Evolutionary conservation across 2,888 invertebrate species (phyloP).

Genomic region (Drosophila limbata): DNA sequence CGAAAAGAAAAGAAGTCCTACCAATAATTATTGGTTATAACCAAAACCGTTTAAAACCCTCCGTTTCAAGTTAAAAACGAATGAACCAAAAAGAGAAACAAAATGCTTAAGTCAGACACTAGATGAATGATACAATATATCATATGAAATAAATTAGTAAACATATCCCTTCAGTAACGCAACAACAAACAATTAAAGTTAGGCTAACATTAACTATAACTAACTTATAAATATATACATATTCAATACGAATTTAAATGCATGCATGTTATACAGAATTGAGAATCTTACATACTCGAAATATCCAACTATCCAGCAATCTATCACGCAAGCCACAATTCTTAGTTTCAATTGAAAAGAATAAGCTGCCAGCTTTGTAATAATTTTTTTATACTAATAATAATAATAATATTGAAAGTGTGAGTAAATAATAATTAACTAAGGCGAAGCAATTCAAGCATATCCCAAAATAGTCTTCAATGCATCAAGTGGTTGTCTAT

Average conservation of each 20-base stretch:
- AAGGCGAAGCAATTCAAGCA: slow-evolving; percentile 75
- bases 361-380: slow-evolving; percentile 52
- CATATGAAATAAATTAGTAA: slow-evolving; percentile 47
- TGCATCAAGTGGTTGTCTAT: slow-evolving; percentile 77
- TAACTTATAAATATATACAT: slow-evolving; percentile 23
- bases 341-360: slow-evolving; percentile 10
- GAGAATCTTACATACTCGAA: slow-evolving; percentile 25
- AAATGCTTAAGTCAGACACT: slow-evolving; percentile 36
- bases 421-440: slow-evolving; percentile 25
- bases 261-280: slow-evolving; percentile 39
- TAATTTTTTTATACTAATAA: slow-evolving; percentile 35
- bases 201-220: slow-evolving; percentile 32
- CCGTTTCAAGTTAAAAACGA: slow-evolving; percentile 80
- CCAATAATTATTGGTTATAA: slow-evolving; percentile 51
- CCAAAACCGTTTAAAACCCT: slow-evolving; percentile 71
- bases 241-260: slow-evolving; percentile 62
- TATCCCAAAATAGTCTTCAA: slow-evolving; percentile 79
- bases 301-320: slow-evolving; percentile 20
- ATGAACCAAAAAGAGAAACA: slow-evolving; percentile 73
- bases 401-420: slow-evolving; percentile 15
- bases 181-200: slow-evolving; percentile 44
- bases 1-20: slow-evolving; percentile 57
- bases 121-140: slow-evolving; percentile 34
- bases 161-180: slow-evolving; percentile 51
- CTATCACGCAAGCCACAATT: slow-evolving; percentile 28